Evolutionary conservation across 2,888 invertebrate species (phyloP).

Genomic region (Lutraria lutraria): DNA sequence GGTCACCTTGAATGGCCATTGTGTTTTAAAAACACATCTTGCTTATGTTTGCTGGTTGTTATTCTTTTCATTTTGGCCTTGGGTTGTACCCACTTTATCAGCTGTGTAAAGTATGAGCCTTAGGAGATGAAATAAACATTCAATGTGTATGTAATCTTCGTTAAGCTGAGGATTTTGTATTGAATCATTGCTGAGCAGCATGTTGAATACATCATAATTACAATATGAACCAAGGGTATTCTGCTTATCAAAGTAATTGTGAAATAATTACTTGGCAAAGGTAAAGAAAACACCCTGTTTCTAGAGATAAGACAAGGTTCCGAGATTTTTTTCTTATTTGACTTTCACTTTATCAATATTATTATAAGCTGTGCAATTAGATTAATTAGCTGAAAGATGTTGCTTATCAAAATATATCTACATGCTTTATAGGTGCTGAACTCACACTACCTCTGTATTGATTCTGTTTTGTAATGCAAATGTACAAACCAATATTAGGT

Average conservation of each 20-base stretch:
- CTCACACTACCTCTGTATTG: too few species aligned
- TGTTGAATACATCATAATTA: slow-evolving; percentile 3
- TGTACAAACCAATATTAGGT: too few species aligned
- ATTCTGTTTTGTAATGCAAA: too few species aligned
- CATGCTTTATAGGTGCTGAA: neutral
- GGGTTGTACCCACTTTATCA: neutral
- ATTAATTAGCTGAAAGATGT: slow-evolving; percentile 5
- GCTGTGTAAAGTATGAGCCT: neutral
- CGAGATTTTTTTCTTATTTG: neutral
- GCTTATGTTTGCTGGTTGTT: neutral
- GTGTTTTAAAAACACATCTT: too few species aligned
- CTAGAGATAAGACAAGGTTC: slow-evolving; percentile 15
- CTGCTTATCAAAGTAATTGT: slow-evolving; percentile 11
- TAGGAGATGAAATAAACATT: neutral
- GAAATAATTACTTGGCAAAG: slow-evolving; percentile 36
- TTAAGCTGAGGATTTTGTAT: neutral
- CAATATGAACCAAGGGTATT: neutral
- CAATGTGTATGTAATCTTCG: neutral
- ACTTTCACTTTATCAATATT: slow-evolving; percentile 21
- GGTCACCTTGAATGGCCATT: too few species aligned
- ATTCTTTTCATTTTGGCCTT: neutral
- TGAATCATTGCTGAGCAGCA: neutral
- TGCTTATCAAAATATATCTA: neutral
- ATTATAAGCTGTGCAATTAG: neutral
- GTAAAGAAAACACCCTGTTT: slow-evolving; percentile 27